phyloP scores from a whole-genome alignment of 2,113 vertebrate genomes.

The Microcebus griseorufus region DNA sequence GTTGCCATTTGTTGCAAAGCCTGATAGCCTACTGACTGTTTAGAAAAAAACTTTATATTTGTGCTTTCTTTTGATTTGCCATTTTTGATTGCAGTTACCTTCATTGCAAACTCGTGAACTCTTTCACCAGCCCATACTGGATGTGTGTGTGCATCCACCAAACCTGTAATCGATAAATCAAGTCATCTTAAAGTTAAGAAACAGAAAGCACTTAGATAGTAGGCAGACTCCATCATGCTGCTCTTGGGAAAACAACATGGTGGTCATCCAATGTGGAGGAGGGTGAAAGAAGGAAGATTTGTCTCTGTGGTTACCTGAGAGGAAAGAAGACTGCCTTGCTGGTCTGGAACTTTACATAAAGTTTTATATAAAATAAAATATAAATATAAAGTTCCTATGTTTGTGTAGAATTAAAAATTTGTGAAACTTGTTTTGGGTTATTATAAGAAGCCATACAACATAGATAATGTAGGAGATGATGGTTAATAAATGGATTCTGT shows the following conservation, averaged over 20 bases:
- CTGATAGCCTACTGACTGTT: not conserved
- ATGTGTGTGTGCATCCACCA: constrained; percentile 97
- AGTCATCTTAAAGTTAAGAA: not conserved
- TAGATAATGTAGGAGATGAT: not conserved
- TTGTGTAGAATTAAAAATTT: not conserved
- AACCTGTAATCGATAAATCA: constrained; percentile 86
- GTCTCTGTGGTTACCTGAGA: not conserved
- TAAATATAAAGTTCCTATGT: not conserved
- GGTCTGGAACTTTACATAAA: not conserved
- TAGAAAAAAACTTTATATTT: not conserved
- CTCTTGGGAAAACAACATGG: not conserved
- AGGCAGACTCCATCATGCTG: rapidly evolving
- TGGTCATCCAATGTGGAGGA: not conserved
- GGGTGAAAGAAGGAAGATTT: not conserved
- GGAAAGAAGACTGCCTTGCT: not conserved
- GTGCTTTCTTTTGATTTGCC: constrained; percentile 15
- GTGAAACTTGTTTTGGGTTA: not conserved
- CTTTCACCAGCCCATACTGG: constrained; percentile 98
- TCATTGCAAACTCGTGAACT: constrained; percentile 98
- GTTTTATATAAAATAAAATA: not conserved
- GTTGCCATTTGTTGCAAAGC: not conserved
- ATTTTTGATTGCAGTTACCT: constrained; percentile 86
- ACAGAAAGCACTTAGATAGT: not conserved
- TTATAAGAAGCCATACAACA: not conserved
- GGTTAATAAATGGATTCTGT: not conserved